Evolutionary conservation across 2,797 vertebrate genomes (phyloP), one percentile per base, ranked within the genome.

Genomic region (Apogon talboti): DNA sequence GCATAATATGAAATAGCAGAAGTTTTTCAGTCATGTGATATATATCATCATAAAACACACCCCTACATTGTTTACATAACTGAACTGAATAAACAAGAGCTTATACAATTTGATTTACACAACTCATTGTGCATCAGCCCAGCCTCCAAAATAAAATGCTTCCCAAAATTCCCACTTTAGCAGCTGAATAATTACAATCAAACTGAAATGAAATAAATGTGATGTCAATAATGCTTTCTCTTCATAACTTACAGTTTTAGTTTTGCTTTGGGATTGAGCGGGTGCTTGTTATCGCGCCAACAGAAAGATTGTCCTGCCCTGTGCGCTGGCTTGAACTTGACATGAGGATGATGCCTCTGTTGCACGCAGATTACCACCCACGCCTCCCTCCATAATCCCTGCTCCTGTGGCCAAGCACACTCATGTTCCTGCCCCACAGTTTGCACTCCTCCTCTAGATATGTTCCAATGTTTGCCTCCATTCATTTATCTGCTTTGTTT

Each of bases 321-420:
- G 70, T 89, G 82, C 79, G 76, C 81, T 75, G 88, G 79, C 80
- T 90, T 91, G 84, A 93, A 89, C 78, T 90, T 86, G 74, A 87
- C 77, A 88, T 84, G 85, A 87, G 91, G 91, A 88, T 91, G 90
- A 91, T 89, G 91, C 75, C 82, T 91, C 89, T 87, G 86, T 89
- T 84, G 88, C 89, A 75, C 33, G 40, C 90, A 92, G 92, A 91
- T 93, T 92, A 92, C 87, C 87, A 82, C 91, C 91, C 92, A 92
- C 89, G 82, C 89, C 79, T 90, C 63, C 50, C 78, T 84, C 71
- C 74, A 81, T 91, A 90, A 92, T 90, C 90, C 87, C 82, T 48
- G 58, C 78, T 86, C 63, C 76, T 82, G 76, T 78, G 81, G 85
- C 87, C 81, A 65, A 71, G 74, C 71, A 37, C 78, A 55, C 80